Evolutionary conservation across 2,797 vertebrate species (phyloP), one percentile per base, ranked within the genome.

Genomic region (Coregonus ussuriensis): DNA sequence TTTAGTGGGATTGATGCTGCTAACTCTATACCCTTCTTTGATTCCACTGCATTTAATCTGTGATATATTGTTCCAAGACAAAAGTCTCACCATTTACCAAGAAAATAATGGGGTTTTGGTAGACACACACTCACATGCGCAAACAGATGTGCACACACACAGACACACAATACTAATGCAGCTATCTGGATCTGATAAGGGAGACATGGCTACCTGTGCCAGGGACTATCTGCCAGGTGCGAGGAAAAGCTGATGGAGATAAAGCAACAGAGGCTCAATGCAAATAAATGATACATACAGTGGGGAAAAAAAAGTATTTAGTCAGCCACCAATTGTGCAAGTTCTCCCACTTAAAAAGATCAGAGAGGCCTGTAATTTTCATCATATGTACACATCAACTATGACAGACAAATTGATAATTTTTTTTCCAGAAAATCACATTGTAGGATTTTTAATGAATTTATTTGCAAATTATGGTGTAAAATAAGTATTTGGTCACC

Each of bases 151-250:
- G 6, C 87, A 86, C 77, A 69, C 84, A 15, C 83, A 84, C 33
- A 69, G 16, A 37, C 33, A 69, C 47, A 2, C 2, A 13, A 47
- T 47, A 47, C 89, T 96, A 96, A 96, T 97, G 93, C 93, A 89
- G 94, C 91, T 94, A 94, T 95, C 90, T 92, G 82, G 93, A 93
- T 96, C 93, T 96, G 95, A 95, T 97, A 96, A 94, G 93, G 83
- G 79, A 37, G 86, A 89, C 92, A 89, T 89, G 91, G 95, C 95
- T 96, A 95, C 95, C 94, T 95, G 93, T 92, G 87, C 93, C 84
- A 95, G 93, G 91, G 91, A 89, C 92, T 84, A 83, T 94, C 95
- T 96, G 96, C 96, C 96, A 97, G 95, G 94, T 97, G 94, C 93
- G 91, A 94, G 92, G 93, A 93, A 93, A 92, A 93, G 91, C 93